phyloP scores from a whole-genome alignment of 2,888 invertebrate genomes.

The Trimorus sp. region DNA sequence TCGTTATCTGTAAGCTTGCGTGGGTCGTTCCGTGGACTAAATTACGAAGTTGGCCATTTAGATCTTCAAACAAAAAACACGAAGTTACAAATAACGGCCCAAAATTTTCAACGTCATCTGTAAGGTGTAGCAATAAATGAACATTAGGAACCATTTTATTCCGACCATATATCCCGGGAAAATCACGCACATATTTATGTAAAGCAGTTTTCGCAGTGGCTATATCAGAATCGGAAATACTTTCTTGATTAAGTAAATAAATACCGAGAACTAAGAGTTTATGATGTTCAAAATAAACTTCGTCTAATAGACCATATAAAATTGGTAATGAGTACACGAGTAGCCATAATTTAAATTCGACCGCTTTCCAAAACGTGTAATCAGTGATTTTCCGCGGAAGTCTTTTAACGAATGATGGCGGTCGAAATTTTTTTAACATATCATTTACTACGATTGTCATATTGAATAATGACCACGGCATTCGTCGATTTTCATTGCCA shows the following conservation, averaged over 20 bases:
- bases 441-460: slow-evolving; percentile 37
- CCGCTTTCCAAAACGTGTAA: slow-evolving; percentile 64
- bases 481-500: slow-evolving; percentile 2
- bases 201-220: not conserved
- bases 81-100: not conserved
- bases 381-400: slow-evolving; percentile 56
- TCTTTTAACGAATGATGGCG: slow-evolving; percentile 60
- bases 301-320: slow-evolving; percentile 57
- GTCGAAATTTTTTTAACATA: slow-evolving; percentile 39
- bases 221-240: slow-evolving; percentile 39
- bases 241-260: slow-evolving; percentile 42
- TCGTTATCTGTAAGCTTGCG: not conserved
- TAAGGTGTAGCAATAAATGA: not conserved
- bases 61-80: not conserved
- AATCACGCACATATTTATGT: not conserved
- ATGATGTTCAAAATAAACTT: slow-evolving; percentile 63
- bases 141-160: not conserved
- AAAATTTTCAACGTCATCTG: no score
- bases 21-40: no score
- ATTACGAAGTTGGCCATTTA: not conserved
- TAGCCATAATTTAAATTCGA: slow-evolving; percentile 61
- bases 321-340: slow-evolving; percentile 65
- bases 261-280: slow-evolving; percentile 59
- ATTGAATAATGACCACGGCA: not conserved
- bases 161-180: not conserved